Conservation (phyloP, 2,888 invertebrate genomes). For the Drosophila silvestris region DNA sequence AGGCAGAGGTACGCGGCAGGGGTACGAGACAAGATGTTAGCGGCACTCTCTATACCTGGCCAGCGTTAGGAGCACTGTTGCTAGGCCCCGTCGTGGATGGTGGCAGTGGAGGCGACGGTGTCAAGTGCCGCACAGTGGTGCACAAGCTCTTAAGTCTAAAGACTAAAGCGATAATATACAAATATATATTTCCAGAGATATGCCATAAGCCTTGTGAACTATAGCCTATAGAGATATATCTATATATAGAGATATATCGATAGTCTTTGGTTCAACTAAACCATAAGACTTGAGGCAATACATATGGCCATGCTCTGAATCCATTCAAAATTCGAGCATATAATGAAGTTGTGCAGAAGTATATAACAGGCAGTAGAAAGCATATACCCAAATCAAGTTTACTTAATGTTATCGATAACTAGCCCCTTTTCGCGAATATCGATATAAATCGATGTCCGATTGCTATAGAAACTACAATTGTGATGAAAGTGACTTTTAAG, state of each 20-base stretch:
- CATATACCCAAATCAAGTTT: not conserved
- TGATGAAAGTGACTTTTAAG: not conserved
- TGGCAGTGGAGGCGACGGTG: slow-evolving; percentile 46
- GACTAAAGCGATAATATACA: too few relatives aligned
- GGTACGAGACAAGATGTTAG: slow-evolving; percentile 32
- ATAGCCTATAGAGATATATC: not conserved
- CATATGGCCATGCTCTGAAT: too few relatives aligned
- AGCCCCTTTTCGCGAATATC: not conserved
- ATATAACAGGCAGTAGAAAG: too few relatives aligned
- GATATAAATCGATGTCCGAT: not conserved
- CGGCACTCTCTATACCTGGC: slow-evolving; percentile 21
- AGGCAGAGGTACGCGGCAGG: not conserved
- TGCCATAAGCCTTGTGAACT: not conserved
- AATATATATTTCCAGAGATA: not conserved
- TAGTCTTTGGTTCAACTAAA: not conserved
- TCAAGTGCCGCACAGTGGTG: slow-evolving; percentile 70
- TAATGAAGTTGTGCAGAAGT: too few relatives aligned
- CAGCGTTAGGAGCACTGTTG: slow-evolving; percentile 39
- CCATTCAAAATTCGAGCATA: too few relatives aligned
- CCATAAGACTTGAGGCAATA: too few relatives aligned
- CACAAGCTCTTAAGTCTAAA: not conserved
- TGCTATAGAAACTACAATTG: not conserved
- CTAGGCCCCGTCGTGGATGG: slow-evolving; percentile 35
- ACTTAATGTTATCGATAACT: not conserved
- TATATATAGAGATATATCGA: not conserved